These are phyloP conservation scores for Micropoecilia bifurca DNA, from an alignment of 2,797 vertebrate species.

Conservation along the genomic window DNA sequence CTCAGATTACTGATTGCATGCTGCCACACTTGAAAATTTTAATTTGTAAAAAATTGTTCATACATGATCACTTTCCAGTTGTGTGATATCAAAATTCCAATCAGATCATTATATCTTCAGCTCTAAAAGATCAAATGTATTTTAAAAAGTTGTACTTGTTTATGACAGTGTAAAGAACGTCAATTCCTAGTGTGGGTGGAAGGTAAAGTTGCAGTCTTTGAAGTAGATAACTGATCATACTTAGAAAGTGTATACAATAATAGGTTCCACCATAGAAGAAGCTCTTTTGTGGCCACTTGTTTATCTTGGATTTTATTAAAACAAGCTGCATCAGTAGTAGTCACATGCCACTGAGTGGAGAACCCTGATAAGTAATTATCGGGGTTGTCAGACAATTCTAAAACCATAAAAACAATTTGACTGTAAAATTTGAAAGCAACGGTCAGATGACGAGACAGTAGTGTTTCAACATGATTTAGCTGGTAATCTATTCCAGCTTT, in stretches of 20 bases:
- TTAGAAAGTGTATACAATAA: not conserved
- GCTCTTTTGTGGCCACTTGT: not conserved
- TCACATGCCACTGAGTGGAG: not conserved
- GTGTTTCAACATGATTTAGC: not conserved
- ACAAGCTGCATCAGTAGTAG: not conserved
- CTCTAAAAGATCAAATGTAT: not conserved
- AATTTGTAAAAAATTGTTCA: not conserved
- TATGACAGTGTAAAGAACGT: not conserved
- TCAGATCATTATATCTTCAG: not conserved
- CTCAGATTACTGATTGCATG: not conserved
- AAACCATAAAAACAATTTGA: not conserved
- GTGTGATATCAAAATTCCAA: not conserved
- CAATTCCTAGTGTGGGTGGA: not conserved
- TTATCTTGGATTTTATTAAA: not conserved
- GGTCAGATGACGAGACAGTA: not conserved
- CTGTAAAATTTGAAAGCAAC: not conserved
- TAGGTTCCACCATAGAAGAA: not conserved
- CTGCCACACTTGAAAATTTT: not conserved
- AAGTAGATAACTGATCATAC: not conserved
- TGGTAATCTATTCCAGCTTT: not conserved
- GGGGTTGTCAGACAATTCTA: not conserved
- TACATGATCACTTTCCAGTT: not conserved
- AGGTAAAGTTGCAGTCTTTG: not conserved
- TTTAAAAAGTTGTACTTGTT: not conserved
- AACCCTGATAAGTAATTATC: not conserved